Base-by-base conservation (phyloP, 2,113 vertebrate genomes). In the Isurus oxyrinchus region DNA sequence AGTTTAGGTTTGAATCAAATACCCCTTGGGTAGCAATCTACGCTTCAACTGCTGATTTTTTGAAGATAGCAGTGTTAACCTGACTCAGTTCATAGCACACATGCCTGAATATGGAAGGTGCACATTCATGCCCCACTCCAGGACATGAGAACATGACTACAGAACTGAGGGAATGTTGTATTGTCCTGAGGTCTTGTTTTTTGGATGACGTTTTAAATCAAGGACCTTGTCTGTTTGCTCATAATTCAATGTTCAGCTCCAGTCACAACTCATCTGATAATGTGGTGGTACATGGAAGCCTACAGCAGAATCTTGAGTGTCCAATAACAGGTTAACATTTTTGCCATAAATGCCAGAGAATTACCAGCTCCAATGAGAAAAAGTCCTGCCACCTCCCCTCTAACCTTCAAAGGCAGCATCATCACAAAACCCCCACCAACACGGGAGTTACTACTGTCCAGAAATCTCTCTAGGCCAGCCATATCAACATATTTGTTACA, bases 1-100 rank as follows among this genome's bases (percentile, higher is more conserved):
- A 72, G 67, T 95, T 76, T 72, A 95, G n/a, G 67, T 69, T 95
- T 95, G 94, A 95, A 72, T 76, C 25, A 95, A 95, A 72, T 55
- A 55, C 94, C 66, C 61, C 40, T 23, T 95, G 94, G 66, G 27
- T 95, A 14, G 66, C 94, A 14, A 95, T 69, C 67, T 76, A 95
- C 11, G 76, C 49, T 72, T 95, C 66, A 72, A 72, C 5, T 95
- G 25, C 67, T 72, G 69, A 31, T 95, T 95, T 76, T 72, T 49
- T 72, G 66, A 53, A 53, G 67, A 55, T 49, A 55, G 44, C 53
- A 16, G 11, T 93, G 19, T 25, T 91, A 40, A 16, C 27, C 57
- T 90, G 90, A n/a, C 21, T 63, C 57, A 63, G 3, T 31, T 59
- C 25, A 5, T n/a, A 91, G 55, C 14, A 2, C 31, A n/a, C 31